phyloP scores from a whole-genome alignment of 2,888 invertebrate species.

The Macrostomum cliftonense region DNA sequence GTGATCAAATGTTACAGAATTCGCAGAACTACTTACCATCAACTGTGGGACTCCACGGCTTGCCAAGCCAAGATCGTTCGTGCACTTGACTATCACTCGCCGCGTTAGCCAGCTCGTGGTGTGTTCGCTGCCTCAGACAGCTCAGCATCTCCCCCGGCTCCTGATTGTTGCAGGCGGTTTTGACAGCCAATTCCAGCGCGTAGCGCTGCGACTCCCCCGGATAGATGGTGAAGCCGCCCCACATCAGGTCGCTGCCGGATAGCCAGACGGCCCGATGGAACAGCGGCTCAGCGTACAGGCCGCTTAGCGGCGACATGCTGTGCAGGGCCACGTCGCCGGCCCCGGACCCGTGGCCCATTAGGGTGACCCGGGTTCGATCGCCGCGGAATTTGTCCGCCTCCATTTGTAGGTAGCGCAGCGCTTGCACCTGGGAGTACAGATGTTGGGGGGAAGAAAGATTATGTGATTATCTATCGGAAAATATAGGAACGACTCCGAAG shows the following conservation, averaged over 20 bases:
- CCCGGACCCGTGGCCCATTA: conserved; percentile 59
- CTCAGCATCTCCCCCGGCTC: conserved; percentile 14
- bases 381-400: no score
- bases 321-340: conserved; percentile 40
- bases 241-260: conserved; percentile 36
- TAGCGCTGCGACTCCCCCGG: conserved; percentile 24
- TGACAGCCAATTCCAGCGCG: conserved; percentile 26
- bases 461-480: no score
- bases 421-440: no score
- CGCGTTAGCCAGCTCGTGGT: conserved; percentile 14
- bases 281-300: conserved; percentile 15
- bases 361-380: conserved; percentile 43
- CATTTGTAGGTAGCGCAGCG: no score
- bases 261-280: conserved; percentile 39
- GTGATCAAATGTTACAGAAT: no score
- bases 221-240: conserved; percentile 17
- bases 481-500: no score
- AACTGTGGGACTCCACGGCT: conserved; percentile 7
- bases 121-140: conserved; percentile 17
- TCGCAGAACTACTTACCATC: background rate
- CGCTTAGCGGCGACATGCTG: conserved; percentile 28
- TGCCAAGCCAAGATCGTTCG: conserved; percentile 5
- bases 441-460: no score
- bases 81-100: conserved; percentile 2
- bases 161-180: conserved; percentile 7